Evolutionary conservation across 2,113 vertebrate genomes (phyloP).

Genomic region (Bubo blakistoni): DNA sequence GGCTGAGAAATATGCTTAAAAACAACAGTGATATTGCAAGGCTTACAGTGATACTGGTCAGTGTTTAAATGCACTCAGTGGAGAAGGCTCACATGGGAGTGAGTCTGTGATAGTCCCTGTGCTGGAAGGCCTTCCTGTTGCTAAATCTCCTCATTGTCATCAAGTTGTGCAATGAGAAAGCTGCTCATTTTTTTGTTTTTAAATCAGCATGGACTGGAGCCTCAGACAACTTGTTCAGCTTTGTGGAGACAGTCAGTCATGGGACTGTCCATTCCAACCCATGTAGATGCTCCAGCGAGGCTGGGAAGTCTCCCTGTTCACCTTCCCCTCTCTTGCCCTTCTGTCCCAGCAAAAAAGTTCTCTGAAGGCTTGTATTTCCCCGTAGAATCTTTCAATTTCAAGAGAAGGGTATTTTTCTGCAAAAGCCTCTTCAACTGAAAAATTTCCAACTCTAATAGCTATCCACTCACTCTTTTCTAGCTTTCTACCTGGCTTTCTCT

Average conservation of each 20-base stretch:
- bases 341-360: neutral
- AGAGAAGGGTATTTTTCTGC: neutral
- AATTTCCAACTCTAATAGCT: neutral
- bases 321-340: neutral
- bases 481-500: neutral
- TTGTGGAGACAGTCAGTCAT: fast-evolving
- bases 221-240: neutral
- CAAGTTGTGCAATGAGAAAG: neutral
- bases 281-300: neutral
- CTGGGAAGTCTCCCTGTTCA: neutral
- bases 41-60: neutral
- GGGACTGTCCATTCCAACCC: neutral
- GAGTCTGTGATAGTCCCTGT: fast-evolving
- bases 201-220: neutral
- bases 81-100: fast-evolving
- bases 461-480: neutral
- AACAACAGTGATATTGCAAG: neutral
- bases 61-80: neutral
- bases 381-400: neutral
- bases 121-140: neutral
- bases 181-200: neutral
- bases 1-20: neutral
- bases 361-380: neutral
- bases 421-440: neutral
- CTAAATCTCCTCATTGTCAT: neutral